Percentiles rank a stretch among this genome's conserved stretches.
Evolutionary conservation across 2,888 invertebrate genomes (phyloP).

Genomic region (Zhengitettix transpicula): DNA sequence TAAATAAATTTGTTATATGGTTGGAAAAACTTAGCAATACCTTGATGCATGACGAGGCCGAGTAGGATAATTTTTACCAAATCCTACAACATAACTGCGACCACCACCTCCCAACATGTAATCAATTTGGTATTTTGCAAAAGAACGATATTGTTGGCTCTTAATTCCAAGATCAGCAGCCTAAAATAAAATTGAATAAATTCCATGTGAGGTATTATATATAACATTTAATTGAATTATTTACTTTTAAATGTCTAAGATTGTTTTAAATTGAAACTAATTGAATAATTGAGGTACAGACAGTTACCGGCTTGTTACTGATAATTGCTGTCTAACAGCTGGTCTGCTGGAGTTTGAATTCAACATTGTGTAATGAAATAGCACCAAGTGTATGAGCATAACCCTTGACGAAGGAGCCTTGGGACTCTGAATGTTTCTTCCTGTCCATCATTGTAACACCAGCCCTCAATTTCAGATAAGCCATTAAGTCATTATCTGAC

Average conservation of each 20-base stretch:
- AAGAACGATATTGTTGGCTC: neutral
- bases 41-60: constrained; percentile 17
- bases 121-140: constrained; percentile 15
- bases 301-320: too few species aligned
- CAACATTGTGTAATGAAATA: too few species aligned
- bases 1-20: neutral
- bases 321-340: too few species aligned
- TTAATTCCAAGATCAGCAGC: constrained; percentile 3
- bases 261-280: neutral
- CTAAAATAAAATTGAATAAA: neutral
- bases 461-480: too few species aligned
- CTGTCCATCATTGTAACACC: too few species aligned
- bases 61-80: constrained; percentile 18
- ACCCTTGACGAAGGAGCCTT: too few species aligned
- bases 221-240: neutral
- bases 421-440: too few species aligned
- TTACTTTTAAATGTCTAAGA: neutral
- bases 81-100: constrained; percentile 18
- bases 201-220: neutral
- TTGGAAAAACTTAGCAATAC: neutral
- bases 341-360: too few species aligned
- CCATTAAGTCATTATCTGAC: too few species aligned
- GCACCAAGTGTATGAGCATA: too few species aligned
- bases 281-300: too few species aligned
- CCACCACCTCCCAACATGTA: constrained; percentile 18